Base-by-base conservation (phyloP, 2,888 invertebrate species). In the Brachynemurus nebulosus region DNA sequence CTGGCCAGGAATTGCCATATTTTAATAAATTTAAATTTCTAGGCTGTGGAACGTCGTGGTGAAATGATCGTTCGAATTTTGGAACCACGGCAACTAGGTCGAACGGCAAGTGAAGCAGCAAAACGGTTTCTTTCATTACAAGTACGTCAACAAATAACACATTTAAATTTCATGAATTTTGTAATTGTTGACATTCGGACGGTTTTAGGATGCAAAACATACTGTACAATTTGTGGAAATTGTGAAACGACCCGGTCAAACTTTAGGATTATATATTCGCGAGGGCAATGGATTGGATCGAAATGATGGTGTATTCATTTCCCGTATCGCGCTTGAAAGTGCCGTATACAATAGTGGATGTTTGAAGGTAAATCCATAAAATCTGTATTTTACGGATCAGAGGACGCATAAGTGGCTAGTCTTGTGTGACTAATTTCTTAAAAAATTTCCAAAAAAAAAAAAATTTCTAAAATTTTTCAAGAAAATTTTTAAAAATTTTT, bases 221-320 rank as follows among this genome's bases (percentile, higher is more conserved):
- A 75, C 80, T 53, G 88, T 91, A 48, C 78, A 88, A 64, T 79
- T 95, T 60, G 95, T 98, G 54, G 98, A 98, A 69, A 96, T 98
- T 59, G 93, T 98, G 53, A 98, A 98, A 67, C 78, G 96, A 55
- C 98, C 98, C 1, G 98, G 97, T 11, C 97, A 98, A 68, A 96
- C 96, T 23, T 71, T 98, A 50, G 98, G 98, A 35, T 75, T 98
- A 48, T 98, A 98, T 66, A 96, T 98, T 59, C 77, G 96, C 33
- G 97, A 98, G 75, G 96, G 97, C n/a, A 96, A 98, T 59, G 97
- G 96, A n/a, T 79, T 86, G 44, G 90, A 92, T 57, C 77, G 93
- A 48, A 80, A 81, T 38, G 93, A 95, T 58, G 98, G 98, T 37
- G 97, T 98, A 48, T 98, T 98, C 70, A 96, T 98, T 65, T 97